phyloP scores from a whole-genome alignment of 30 jellyfish, hydroid and myxozoan species.

The Turritopsis rubra region DNA sequence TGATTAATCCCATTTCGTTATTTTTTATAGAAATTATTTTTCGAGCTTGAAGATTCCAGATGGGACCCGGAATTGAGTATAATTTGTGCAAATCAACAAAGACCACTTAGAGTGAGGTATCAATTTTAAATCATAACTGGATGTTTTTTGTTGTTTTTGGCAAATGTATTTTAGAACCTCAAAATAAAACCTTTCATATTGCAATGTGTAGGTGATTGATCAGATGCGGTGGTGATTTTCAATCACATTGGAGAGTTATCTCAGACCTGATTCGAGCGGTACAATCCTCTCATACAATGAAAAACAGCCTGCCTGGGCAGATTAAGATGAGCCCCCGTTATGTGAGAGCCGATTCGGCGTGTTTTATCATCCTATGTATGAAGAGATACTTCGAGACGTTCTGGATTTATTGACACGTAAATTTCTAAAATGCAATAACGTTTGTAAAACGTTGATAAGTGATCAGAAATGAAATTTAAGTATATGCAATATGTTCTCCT shows the following conservation, averaged over 20 bases:
- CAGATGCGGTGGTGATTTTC: background rate
- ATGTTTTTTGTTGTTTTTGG: background rate
- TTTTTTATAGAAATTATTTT: conserved; percentile 57
- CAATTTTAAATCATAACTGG: background rate
- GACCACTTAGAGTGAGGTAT: conserved; percentile 12
- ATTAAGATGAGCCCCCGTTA: too few relatives aligned
- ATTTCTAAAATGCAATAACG: background rate
- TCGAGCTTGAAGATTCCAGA: conserved; percentile 80
- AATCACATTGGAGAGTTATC: background rate
- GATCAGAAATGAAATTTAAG: too few relatives aligned
- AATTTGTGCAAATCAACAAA: conserved; percentile 17
- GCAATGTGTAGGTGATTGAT: background rate
- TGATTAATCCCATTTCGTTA: background rate
- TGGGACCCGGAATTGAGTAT: conserved; percentile 55
- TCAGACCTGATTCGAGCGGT: too few relatives aligned
- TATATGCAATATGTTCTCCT: too few relatives aligned
- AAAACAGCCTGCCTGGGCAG: too few relatives aligned
- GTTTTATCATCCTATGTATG: background rate
- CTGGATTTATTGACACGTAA: background rate
- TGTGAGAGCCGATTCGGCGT: too few relatives aligned
- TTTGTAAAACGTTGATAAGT: background rate
- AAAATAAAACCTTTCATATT: background rate
- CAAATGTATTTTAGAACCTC: background rate
- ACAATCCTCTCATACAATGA: too few relatives aligned
- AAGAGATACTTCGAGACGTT: background rate